Evolutionary conservation across 2,888 invertebrate genomes (phyloP).

Genomic region (Bugula neritina): DNA sequence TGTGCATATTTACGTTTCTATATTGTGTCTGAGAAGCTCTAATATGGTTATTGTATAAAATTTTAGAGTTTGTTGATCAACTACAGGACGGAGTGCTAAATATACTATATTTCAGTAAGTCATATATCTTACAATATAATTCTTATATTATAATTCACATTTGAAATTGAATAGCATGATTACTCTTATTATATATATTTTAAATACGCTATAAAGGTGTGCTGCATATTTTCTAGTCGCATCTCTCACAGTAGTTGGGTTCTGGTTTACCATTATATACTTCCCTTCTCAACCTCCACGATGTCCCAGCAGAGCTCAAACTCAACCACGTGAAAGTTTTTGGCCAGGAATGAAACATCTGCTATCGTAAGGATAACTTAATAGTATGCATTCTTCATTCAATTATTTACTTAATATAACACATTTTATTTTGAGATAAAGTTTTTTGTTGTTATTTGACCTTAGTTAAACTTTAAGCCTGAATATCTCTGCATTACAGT

Average conservation of each 20-base stretch:
- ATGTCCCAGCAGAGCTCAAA: constrained; percentile 40
- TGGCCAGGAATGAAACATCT: constrained; percentile 34
- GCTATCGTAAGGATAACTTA: constrained; percentile 32
- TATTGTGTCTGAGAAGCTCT: too few species aligned
- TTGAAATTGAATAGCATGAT: too few species aligned
- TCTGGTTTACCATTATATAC: constrained; percentile 37
- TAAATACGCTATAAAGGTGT: too few species aligned
- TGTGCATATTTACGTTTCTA: background rate
- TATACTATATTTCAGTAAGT: constrained; percentile 32
- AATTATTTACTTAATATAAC: too few species aligned
- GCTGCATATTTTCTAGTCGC: too few species aligned
- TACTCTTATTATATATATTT: too few species aligned
- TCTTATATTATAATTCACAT: background rate
- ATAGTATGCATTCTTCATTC: too few species aligned
- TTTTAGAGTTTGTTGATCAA: constrained; percentile 28
- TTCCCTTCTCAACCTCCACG: constrained; percentile 40
- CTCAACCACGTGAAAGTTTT: constrained; percentile 35
- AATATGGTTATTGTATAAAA: background rate
- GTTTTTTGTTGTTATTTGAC: too few species aligned
- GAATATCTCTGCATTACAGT: too few species aligned
- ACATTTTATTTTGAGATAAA: too few species aligned
- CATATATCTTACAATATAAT: background rate
- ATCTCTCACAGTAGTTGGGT: too few species aligned
- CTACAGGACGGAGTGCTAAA: constrained; percentile 31
- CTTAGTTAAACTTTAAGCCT: too few species aligned